Evolutionary conservation across 2,113 vertebrate species (phyloP).

Genomic region (Colossoma macropomum): DNA sequence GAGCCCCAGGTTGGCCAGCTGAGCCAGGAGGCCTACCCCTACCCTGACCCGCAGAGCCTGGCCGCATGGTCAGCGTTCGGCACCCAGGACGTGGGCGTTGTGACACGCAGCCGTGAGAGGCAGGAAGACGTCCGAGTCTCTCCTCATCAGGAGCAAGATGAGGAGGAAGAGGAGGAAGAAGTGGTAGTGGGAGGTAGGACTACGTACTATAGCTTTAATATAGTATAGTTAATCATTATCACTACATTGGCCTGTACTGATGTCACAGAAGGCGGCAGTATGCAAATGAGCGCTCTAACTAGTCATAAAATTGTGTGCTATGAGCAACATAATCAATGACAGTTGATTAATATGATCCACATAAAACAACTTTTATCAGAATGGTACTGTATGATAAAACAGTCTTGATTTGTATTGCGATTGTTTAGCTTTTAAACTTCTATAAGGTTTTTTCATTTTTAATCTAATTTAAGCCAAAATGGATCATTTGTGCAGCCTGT

Average conservation of each 20-base stretch:
- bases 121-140: slow-evolving; percentile 57
- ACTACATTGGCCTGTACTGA: background rate
- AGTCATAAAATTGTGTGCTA: too few relatives aligned
- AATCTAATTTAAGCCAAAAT: too few relatives aligned
- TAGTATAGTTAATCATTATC: background rate
- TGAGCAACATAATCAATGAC: too few relatives aligned
- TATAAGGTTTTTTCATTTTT: too few relatives aligned
- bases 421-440: too few relatives aligned
- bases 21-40: slow-evolving; percentile 65
- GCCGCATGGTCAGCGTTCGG: slow-evolving; percentile 78
- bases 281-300: too few relatives aligned
- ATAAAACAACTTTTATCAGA: too few relatives aligned
- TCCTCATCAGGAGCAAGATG: slow-evolving; percentile 31
- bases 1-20: slow-evolving; percentile 56
- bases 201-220: background rate
- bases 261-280: background rate
- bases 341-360: too few relatives aligned
- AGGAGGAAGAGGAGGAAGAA: slow-evolving; percentile 51
- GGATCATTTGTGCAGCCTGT: too few relatives aligned
- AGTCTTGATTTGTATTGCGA: too few relatives aligned
- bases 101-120: slow-evolving; percentile 66
- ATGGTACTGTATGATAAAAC: too few relatives aligned
- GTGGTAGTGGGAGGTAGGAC: slow-evolving; percentile 50
- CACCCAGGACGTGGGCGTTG: slow-evolving; percentile 69
- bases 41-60: slow-evolving; percentile 72